These are phyloP conservation scores for Bombus breviceps DNA, from an alignment of 1,140 invertebrate genomes.

Conservation along the genomic window DNA sequence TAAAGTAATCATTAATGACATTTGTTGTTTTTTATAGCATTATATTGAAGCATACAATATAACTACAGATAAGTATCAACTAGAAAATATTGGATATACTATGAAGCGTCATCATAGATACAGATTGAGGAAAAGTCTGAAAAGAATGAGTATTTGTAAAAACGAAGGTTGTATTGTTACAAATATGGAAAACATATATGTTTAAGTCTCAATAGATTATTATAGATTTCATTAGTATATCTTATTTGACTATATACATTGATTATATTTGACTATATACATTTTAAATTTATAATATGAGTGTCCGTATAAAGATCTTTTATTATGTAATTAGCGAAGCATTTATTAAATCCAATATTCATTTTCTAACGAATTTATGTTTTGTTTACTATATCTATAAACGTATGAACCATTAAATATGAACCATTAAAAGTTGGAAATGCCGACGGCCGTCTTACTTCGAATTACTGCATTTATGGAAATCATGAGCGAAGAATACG, in stretches of 20 bases:
- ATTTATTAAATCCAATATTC: neutral
- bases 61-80: conserved; percentile 86
- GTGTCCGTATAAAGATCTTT: neutral
- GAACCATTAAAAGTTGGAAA: conserved; percentile 51
- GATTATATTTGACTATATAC: neutral
- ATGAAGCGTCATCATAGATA: conserved; percentile 80
- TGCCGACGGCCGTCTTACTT: conserved; percentile 52
- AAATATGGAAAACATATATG: conserved; percentile 1
- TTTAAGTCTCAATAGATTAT: neutral
- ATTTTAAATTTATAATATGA: neutral
- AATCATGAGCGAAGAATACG: conserved; percentile 61
- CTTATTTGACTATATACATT: neutral
- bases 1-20: no score
- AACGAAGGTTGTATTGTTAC: conserved; percentile 54
- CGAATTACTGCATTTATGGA: conserved; percentile 75
- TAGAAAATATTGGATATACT: conserved; percentile 85
- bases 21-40: conserved; percentile 79
- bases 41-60: conserved; percentile 90
- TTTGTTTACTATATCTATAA: neutral
- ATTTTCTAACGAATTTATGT: conserved; percentile 19
- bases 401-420: neutral
- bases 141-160: conserved; percentile 78
- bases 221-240: neutral
- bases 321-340: neutral
- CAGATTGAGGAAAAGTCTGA: conserved; percentile 80